phyloP scores from a whole-genome alignment of 2,888 invertebrate species.

The Dasypolia templi region DNA sequence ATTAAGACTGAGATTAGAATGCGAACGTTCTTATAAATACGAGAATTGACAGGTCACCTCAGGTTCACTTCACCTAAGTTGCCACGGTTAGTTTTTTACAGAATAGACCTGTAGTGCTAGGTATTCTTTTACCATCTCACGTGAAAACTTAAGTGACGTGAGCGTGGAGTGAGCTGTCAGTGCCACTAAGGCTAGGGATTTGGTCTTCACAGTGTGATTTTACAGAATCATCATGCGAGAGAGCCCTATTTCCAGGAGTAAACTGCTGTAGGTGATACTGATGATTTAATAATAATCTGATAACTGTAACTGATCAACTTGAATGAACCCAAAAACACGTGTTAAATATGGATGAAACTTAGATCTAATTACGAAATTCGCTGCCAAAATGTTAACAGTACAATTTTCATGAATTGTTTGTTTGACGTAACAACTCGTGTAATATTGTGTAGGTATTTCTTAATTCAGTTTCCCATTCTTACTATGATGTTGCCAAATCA shows the following conservation, averaged over 20 bases:
- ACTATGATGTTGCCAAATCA: constrained; percentile 43
- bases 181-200: no score
- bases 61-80: neutral
- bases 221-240: neutral
- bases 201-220: no score
- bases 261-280: neutral
- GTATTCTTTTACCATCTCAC: no score
- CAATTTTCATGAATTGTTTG: constrained; percentile 18
- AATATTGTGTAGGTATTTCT: no score
- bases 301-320: neutral
- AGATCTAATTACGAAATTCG: neutral
- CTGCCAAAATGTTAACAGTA: constrained; percentile 18
- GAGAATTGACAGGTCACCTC: neutral
- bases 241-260: neutral
- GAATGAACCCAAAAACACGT: neutral
- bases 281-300: neutral
- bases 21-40: no score
- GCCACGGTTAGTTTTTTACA: neutral
- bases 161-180: no score
- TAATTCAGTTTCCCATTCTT: constrained; percentile 20
- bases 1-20: no score
- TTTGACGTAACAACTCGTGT: constrained; percentile 13
- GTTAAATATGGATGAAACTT: neutral
- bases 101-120: no score
- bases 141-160: no score